Percentiles rank a stretch among this genome's conserved stretches.
These are phyloP conservation scores for Macroteleia sp. DNA, from an alignment of 2,888 invertebrate species.

Conservation along the genomic window DNA sequence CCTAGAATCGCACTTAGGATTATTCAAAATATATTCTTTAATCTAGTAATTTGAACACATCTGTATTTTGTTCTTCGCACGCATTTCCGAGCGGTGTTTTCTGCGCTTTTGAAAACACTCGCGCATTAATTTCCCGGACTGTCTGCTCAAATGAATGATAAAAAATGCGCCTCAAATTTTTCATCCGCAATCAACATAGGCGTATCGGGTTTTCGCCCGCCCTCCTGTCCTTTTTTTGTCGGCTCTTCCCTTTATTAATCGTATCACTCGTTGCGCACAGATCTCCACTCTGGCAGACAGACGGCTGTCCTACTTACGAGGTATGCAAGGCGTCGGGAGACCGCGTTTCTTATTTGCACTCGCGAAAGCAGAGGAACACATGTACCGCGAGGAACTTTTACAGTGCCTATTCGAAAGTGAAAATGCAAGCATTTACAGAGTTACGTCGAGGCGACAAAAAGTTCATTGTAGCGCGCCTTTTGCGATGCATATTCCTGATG, in stretches of 20 bases:
- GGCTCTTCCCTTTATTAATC: slow-evolving; percentile 33
- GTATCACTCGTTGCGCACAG: slow-evolving; percentile 19
- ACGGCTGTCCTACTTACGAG: slow-evolving; percentile 65
- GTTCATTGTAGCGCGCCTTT: not conserved
- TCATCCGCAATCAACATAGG: no score
- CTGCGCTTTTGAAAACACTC: no score
- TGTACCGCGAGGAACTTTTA: not conserved
- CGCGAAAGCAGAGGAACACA: slow-evolving; percentile 14
- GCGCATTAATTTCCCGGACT: no score
- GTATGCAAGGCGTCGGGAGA: slow-evolving; percentile 49
- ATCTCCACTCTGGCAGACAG: slow-evolving; percentile 54
- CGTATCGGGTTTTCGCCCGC: slow-evolving; percentile 13
- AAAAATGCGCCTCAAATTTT: no score
- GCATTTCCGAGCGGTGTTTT: no score
- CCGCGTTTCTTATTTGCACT: slow-evolving; percentile 65
- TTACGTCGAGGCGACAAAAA: no score
- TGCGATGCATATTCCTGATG: not conserved
- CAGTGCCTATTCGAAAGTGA: slow-evolving; percentile 28
- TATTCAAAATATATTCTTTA: no score
- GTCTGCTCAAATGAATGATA: no score
- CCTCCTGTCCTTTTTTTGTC: slow-evolving; percentile 8
- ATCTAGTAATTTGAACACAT: no score
- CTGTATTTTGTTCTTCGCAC: no score
- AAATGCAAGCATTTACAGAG: slow-evolving; percentile 22
- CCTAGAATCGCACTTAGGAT: no score